Percentiles rank a stretch among this genome's conserved stretches.
These are phyloP conservation scores for Lucilia cuprina DNA, from an alignment of 1,140 invertebrate genomes.

Conservation along the genomic window DNA sequence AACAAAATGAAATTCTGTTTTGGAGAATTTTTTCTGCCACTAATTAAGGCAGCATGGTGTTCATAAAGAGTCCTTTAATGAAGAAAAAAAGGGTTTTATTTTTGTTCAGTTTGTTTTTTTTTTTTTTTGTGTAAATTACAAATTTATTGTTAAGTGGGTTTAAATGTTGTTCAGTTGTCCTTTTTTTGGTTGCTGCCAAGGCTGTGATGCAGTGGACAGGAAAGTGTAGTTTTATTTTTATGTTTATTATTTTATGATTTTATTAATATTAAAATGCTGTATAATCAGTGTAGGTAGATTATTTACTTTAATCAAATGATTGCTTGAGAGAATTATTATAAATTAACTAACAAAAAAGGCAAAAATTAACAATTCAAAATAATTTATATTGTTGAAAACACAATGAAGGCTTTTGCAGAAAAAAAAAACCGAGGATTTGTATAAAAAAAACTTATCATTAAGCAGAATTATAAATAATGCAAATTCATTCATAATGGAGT, in stretches of 20 bases:
- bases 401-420: too few species aligned
- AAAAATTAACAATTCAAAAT: neutral
- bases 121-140: neutral
- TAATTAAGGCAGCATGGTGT: neutral
- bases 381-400: neutral
- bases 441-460: too few species aligned
- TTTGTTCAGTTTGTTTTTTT: neutral
- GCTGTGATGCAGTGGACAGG: neutral
- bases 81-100: neutral
- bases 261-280: slow-evolving; percentile 10
- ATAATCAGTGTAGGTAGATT: neutral
- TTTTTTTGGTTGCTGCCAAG: neutral
- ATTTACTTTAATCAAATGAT: neutral
- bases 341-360: too few species aligned
- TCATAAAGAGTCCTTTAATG: neutral
- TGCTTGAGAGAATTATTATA: too few species aligned
- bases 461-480: too few species aligned
- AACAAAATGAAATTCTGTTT: neutral
- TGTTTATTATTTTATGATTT: slow-evolving; percentile 9
- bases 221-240: neutral
- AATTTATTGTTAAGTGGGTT: slow-evolving; percentile 34
- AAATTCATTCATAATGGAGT: too few species aligned
- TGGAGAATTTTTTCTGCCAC: neutral
- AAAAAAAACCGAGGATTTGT: too few species aligned
- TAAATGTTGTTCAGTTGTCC: slow-evolving; percentile 19